phyloP scores from a whole-genome alignment of 2,888 invertebrate species.

The Phyto melanocephala region DNA sequence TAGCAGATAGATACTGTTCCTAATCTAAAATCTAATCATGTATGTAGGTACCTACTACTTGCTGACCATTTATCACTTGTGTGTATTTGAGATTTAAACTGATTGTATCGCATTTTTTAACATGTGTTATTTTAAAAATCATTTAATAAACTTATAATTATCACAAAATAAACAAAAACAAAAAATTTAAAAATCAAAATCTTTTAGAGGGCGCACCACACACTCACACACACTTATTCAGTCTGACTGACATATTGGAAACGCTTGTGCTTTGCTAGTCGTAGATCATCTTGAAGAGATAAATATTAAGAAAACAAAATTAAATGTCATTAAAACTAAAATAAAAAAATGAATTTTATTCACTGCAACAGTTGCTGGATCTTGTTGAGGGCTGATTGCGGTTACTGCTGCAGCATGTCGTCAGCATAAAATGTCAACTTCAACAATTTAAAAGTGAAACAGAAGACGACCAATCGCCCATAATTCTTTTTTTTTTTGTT shows the following conservation, averaged over 20 bases:
- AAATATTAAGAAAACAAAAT: slow-evolving; percentile 63
- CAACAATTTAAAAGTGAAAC: slow-evolving; percentile 39
- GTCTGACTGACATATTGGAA: slow-evolving; percentile 20
- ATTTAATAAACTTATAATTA: slow-evolving; percentile 59
- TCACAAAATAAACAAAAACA: slow-evolving; percentile 60
- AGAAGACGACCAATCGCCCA: slow-evolving; percentile 36
- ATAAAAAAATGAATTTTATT: slow-evolving; percentile 17
- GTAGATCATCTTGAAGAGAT: slow-evolving; percentile 59
- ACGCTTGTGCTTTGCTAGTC: slow-evolving; percentile 31
- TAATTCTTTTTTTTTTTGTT: not conserved
- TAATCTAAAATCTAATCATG: too few relatives aligned
- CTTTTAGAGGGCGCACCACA: slow-evolving; percentile 1
- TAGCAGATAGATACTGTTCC: too few relatives aligned
- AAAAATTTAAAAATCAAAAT: slow-evolving; percentile 5
- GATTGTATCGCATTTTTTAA: not conserved
- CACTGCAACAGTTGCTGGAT: slow-evolving; percentile 57
- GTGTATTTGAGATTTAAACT: not conserved
- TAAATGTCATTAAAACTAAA: slow-evolving; percentile 50
- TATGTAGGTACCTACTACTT: too few relatives aligned
- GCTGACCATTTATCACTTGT: not conserved
- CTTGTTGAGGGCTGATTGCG: slow-evolving; percentile 9
- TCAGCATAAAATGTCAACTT: slow-evolving; percentile 57
- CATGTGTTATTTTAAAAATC: slow-evolving; percentile 13
- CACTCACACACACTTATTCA: not conserved
- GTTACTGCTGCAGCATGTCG: slow-evolving; percentile 44